Percentiles rank a stretch among this genome's conserved stretches.
phyloP scores from a whole-genome alignment of 2,113 vertebrate genomes.

The Petrocephalus zakoni region DNA sequence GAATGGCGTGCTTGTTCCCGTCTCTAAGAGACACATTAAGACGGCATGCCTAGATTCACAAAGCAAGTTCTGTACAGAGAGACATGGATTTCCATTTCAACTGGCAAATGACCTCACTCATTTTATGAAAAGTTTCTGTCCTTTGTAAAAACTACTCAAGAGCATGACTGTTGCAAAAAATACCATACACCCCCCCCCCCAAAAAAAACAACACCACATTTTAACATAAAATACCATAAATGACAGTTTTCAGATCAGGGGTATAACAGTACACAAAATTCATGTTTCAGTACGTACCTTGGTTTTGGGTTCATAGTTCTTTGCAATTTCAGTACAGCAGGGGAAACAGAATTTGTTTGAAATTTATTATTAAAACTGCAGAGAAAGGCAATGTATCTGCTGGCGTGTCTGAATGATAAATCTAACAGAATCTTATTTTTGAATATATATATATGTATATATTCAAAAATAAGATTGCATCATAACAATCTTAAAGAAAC shows the following conservation, averaged over 20 bases:
- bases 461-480: not conserved
- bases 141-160: not conserved
- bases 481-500: not conserved
- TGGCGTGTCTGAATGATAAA: not conserved
- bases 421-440: not conserved
- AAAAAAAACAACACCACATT: not conserved
- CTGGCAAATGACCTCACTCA: not conserved
- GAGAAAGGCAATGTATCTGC: too few relatives aligned
- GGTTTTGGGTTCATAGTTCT: not conserved
- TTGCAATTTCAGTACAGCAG: not conserved
- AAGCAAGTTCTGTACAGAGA: not conserved
- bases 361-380: not conserved
- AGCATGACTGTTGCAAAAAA: not conserved
- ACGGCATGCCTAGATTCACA: not conserved
- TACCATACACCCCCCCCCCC: not conserved
- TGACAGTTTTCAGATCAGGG: not conserved
- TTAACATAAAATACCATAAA: not conserved
- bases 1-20: not conserved
- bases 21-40: slow-evolving; percentile 1
- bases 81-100: not conserved
- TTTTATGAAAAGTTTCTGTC: not conserved
- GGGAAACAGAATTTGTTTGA: not conserved
- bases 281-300: not conserved
- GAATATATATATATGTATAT: not conserved
- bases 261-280: not conserved